Evolutionary conservation across 2,113 vertebrate genomes (phyloP).

Genomic region (Hemibagrus wyckioides): DNA sequence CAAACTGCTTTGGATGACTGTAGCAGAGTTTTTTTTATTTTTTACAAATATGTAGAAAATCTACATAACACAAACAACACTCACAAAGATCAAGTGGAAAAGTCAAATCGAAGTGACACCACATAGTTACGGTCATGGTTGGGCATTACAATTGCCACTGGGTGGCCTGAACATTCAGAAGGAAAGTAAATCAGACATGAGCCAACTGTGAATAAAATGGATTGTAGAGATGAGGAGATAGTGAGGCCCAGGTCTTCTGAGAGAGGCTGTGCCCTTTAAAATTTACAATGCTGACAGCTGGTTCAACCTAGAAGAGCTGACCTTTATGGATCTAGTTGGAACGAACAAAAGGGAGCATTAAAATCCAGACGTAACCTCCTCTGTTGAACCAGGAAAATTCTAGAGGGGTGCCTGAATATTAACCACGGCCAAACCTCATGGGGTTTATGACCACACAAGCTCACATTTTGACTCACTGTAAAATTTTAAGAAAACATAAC

Average conservation of each 20-base stretch:
- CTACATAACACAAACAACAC: background rate
- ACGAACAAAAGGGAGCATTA: constrained; percentile 43
- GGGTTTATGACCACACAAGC: background rate
- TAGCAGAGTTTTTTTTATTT: background rate
- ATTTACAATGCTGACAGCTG: constrained; percentile 42
- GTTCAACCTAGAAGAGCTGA: constrained; percentile 53
- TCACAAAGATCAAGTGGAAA: background rate
- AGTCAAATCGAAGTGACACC: background rate
- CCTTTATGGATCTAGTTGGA: constrained; percentile 52
- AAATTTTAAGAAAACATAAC: background rate
- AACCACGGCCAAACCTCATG: background rate
- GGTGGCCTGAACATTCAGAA: constrained; percentile 19
- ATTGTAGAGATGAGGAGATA: constrained; percentile 46
- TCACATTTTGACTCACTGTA: background rate
- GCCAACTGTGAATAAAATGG: constrained; percentile 38
- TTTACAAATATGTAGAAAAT: background rate
- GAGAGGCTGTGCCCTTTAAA: constrained; percentile 57
- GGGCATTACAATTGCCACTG: constrained; percentile 28
- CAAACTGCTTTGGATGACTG: too few relatives aligned
- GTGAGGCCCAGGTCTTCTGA: constrained; percentile 18
- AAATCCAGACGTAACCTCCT: constrained; percentile 27
- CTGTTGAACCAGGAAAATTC: background rate
- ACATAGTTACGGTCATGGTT: background rate
- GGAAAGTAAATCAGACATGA: constrained; percentile 35
- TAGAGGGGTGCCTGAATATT: constrained; percentile 2